These are phyloP conservation scores for Babylonia areolata DNA, from an alignment of 1,140 invertebrate genomes.

Conservation along the genomic window DNA sequence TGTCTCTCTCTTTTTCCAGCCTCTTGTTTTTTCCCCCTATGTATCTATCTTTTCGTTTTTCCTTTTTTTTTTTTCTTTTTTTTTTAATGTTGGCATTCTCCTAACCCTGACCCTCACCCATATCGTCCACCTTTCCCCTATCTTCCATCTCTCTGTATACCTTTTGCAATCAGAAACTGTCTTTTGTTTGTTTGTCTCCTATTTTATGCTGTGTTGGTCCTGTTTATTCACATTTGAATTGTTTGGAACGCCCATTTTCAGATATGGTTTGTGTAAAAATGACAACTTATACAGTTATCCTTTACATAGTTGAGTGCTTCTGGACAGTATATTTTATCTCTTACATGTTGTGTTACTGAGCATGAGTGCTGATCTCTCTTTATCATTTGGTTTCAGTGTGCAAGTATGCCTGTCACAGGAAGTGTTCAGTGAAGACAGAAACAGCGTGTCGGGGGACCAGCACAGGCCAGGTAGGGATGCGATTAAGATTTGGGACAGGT, in stretches of 20 bases:
- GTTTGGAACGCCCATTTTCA: no score
- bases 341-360: no score
- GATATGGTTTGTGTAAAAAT: no score
- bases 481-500: background rate
- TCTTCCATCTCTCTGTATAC: background rate
- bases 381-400: conserved; percentile 88
- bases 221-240: background rate
- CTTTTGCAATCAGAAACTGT: background rate
- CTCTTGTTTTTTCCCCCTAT: background rate
- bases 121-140: background rate
- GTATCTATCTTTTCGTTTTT: background rate
- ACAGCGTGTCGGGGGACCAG: conserved; percentile 77
- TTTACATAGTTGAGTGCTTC: no score
- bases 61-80: background rate
- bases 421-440: conserved; percentile 87
- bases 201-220: no score
- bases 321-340: no score
- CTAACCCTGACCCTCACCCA: no score
- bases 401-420: conserved; percentile 95
- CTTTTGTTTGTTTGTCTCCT: background rate
- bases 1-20: background rate
- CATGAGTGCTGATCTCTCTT: no score
- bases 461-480: conserved; percentile 56
- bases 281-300: no score
- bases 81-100: no score